These are phyloP conservation scores for Perizoma affinitatum DNA, from an alignment of 2,888 invertebrate genomes.

Conservation along the genomic window DNA sequence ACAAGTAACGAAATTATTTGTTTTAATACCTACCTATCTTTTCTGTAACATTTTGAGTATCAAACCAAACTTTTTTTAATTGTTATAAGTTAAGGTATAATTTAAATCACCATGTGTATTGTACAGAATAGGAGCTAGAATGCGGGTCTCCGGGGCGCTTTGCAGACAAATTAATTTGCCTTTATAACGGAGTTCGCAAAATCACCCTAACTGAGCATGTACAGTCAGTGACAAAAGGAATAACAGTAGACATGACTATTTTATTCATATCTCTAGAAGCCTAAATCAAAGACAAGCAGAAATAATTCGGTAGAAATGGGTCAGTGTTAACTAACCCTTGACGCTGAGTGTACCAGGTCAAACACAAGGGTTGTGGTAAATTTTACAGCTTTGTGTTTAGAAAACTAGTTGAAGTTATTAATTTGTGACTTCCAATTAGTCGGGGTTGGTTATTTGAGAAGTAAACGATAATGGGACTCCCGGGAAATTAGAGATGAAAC, in stretches of 20 bases:
- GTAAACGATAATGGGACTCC: slow-evolving; percentile 13
- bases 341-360: slow-evolving; percentile 5
- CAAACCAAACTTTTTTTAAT: no score
- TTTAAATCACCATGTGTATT: no score
- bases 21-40: no score
- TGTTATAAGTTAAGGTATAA: no score
- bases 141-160: slow-evolving; percentile 6
- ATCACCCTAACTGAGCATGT: slow-evolving; percentile 4
- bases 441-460: not conserved
- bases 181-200: slow-evolving; percentile 15
- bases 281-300: no score
- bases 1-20: no score
- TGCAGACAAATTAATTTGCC: slow-evolving; percentile 19
- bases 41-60: no score
- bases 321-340: not conserved
- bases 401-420: slow-evolving; percentile 24
- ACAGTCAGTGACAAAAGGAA: not conserved
- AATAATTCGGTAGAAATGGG: no score
- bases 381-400: slow-evolving; percentile 3
- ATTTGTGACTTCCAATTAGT: slow-evolving; percentile 9
- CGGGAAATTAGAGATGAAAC: slow-evolving; percentile 11
- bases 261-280: no score
- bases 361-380: slow-evolving; percentile 12
- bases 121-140: no score
- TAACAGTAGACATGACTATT: no score